Evolutionary conservation across 23 tunicate genomes (phyloP).

Genomic region (Halocynthia roretzi): DNA sequence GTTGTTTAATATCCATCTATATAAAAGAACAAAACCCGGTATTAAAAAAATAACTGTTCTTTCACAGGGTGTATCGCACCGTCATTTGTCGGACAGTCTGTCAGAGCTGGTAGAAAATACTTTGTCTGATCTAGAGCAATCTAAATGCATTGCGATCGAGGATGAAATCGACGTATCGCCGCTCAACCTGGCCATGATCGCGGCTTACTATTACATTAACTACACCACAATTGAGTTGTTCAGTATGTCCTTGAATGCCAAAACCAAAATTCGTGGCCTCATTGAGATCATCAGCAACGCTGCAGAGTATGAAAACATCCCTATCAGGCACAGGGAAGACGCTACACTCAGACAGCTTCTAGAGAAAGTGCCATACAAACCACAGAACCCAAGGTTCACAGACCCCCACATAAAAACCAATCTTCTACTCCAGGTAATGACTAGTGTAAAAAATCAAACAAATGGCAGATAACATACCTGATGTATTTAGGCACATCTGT

Average conservation of each 20-base stretch:
- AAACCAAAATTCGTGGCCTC: conserved; percentile 89
- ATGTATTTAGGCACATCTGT: conserved; percentile 72
- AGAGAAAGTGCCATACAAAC: conserved; percentile 93
- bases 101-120: conserved; percentile 95
- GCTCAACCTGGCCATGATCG: conserved; percentile 93
- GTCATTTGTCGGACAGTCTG: conserved; percentile 89
- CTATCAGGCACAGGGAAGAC: conserved; percentile 87
- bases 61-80: conserved; percentile 78
- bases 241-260: conserved; percentile 94
- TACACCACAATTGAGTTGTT: conserved; percentile 97
- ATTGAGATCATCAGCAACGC: conserved; percentile 97
- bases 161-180: conserved; percentile 97
- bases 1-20: not conserved
- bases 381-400: conserved; percentile 62
- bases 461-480: not conserved
- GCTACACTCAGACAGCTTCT: conserved; percentile 74
- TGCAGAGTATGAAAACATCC: conserved; percentile 85
- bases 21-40: not conserved
- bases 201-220: conserved; percentile 91
- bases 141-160: conserved; percentile 89
- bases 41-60: not conserved
- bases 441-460: not conserved
- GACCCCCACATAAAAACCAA: conserved; percentile 97
- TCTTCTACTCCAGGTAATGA: conserved; percentile 38
- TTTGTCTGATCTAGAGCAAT: conserved; percentile 74